Evolutionary conservation across 2,113 vertebrate species (phyloP), one percentile per base, ranked within the genome.

Genomic region (Steatornis caripensis): DNA sequence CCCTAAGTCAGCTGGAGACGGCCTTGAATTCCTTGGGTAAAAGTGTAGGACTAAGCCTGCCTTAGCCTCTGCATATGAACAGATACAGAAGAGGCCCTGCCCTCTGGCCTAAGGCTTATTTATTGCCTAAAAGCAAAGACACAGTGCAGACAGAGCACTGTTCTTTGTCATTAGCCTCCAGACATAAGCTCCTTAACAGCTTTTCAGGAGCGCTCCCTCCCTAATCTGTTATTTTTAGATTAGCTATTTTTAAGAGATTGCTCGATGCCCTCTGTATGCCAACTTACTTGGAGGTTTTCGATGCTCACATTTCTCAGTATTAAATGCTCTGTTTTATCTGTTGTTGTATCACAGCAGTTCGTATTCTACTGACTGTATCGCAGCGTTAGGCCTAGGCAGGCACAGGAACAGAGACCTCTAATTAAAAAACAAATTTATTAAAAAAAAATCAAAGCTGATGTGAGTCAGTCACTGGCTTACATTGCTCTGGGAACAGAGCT

Each of bases 171-270:
- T 87, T 23, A 62, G 51, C 46, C 65, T 84, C 72, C 69, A 71
- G 51, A 18, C 9, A 2, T 95, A 95, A 96, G 68, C 94, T 89
- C 37, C 72, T 96, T 95, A 96, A 49, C 71, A 58, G 51, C 80
- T 97, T 62, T 83, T 57, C 79, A 76, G 61, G 41, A 95, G 88
- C 57, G 23, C 6, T 61, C 70, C 75, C 54, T 94, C 66, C 34
- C 36, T 77, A 84, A 80, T 83, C 75, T 90, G 89, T 77, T 93
- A 91, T 94, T 95, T 96, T 96, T 95, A 88, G 87, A 83, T 93
- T 71, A 93, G 87, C 82, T 96, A 48, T 91, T 96, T 94, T 94
- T 85, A 95, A 89, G 65, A 48, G 84, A 19, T n/a, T 89, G 69
- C 57, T 68, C 79, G n/a, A 83, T 85, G 85, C 60, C 58, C 45